phyloP scores from a whole-genome alignment of 2,797 vertebrate genomes.

The Phyllotis vaccarum region DNA sequence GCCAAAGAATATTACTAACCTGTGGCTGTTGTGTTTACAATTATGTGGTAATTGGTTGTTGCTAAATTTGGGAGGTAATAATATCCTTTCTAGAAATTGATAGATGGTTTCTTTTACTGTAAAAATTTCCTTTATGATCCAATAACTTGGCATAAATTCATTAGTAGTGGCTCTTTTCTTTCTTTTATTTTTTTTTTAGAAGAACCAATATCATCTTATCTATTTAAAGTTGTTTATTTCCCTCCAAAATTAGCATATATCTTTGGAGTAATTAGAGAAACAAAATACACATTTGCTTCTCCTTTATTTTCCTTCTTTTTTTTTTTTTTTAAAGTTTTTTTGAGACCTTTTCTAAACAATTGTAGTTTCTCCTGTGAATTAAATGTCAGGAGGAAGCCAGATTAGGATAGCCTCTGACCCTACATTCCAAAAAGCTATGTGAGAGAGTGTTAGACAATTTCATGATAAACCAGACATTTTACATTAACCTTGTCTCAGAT shows the following conservation, averaged over 20 bases:
- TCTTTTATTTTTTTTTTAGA: neutral
- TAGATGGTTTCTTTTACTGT: neutral
- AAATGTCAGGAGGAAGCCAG: conserved; percentile 70
- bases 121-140: neutral
- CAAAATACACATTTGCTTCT: neutral
- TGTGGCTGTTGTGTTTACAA: neutral
- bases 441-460: conserved; percentile 11
- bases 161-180: neutral
- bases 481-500: conserved; percentile 64
- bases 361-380: conserved; percentile 64
- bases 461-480: conserved; percentile 64
- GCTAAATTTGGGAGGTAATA: neutral
- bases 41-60: neutral
- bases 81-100: neutral
- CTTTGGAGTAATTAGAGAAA: neutral
- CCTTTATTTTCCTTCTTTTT: neutral
- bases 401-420: conserved; percentile 69
- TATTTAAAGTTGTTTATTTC: neutral
- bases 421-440: conserved; percentile 51
- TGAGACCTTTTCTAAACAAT: conserved; percentile 61
- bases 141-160: neutral
- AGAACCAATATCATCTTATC: neutral
- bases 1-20: neutral
- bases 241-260: neutral
- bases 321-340: neutral